Evolutionary conservation across 2,888 invertebrate species (phyloP).

Genomic region (Bombylius discolor): DNA sequence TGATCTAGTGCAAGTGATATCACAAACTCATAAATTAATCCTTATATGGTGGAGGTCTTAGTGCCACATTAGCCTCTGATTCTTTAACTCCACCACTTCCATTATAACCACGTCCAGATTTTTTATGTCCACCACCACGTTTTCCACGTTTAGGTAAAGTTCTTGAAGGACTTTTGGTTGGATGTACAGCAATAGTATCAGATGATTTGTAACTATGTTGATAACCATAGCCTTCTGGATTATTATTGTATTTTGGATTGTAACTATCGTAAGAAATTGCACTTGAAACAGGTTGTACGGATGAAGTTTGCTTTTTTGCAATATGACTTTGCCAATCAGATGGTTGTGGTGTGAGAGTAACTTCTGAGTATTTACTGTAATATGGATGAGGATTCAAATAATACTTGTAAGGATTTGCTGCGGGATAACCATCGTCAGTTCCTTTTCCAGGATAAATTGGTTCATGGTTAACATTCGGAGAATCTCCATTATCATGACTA

Average conservation of each 20-base stretch:
- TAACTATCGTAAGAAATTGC: slow-evolving; percentile 25
- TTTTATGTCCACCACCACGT: slow-evolving; percentile 22
- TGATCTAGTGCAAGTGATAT: too few species aligned
- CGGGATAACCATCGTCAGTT: slow-evolving; percentile 24
- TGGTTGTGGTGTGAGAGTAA: slow-evolving; percentile 5
- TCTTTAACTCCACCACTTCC: slow-evolving; percentile 19
- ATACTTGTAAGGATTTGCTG: slow-evolving; percentile 29
- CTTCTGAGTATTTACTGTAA: neutral
- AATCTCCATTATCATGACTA: neutral
- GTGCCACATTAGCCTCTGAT: slow-evolving; percentile 28
- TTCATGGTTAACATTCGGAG: neutral
- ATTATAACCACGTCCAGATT: slow-evolving; percentile 3
- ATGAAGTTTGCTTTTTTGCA: slow-evolving; percentile 12
- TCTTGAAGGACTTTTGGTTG: slow-evolving; percentile 12
- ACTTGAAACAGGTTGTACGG: neutral
- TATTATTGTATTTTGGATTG: slow-evolving; percentile 34
- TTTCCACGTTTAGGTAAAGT: slow-evolving; percentile 25
- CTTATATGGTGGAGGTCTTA: slow-evolving; percentile 32
- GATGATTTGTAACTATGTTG: slow-evolving; percentile 27
- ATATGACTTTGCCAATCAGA: slow-evolving; percentile 20
- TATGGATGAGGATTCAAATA: slow-evolving; percentile 26
- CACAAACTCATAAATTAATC: neutral
- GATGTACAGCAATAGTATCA: slow-evolving; percentile 5
- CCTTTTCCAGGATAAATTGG: neutral
- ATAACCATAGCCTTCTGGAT: slow-evolving; percentile 34